Conservation (phyloP, 2,113 vertebrate species). For the Polypterus bichir region DNA sequence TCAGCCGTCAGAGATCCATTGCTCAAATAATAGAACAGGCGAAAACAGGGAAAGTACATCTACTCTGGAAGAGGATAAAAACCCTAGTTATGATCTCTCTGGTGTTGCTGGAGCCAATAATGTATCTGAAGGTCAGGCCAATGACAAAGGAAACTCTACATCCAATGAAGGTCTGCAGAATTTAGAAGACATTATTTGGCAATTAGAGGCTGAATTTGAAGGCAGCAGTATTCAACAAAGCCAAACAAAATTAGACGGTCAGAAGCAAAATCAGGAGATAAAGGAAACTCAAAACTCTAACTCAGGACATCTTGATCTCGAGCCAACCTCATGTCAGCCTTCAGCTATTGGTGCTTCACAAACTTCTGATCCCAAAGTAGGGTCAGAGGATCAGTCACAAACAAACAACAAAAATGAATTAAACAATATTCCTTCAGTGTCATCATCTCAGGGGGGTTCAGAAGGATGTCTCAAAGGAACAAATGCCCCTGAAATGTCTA, state of each 20-base stretch:
- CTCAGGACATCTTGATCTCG: constrained; percentile 34
- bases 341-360: constrained; percentile 8
- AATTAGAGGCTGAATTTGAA: constrained; percentile 90
- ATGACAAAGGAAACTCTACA: constrained; percentile 18
- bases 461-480: neutral
- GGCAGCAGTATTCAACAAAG: constrained; percentile 45
- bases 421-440: neutral
- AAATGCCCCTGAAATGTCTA: neutral
- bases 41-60: no score
- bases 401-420: neutral
- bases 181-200: constrained; percentile 83
- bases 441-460: neutral
- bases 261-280: constrained; percentile 20
- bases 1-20: constrained; percentile 12
- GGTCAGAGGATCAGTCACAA: no score
- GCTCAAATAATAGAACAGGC: no score
- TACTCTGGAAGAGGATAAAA: no score
- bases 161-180: constrained; percentile 32
- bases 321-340: constrained; percentile 24
- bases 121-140: constrained; percentile 31
- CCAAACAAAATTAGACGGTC: constrained; percentile 20
- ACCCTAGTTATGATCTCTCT: no score
- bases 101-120: constrained; percentile 30
- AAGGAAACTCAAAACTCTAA: constrained; percentile 21
- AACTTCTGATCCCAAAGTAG: constrained; percentile 8